Percentiles rank a stretch among this genome's conserved stretches.
phyloP scores from a whole-genome alignment of 30 jellyfish, hydroid and myxozoan genomes.

The Aurelia aurita complex sp. Pacific region DNA sequence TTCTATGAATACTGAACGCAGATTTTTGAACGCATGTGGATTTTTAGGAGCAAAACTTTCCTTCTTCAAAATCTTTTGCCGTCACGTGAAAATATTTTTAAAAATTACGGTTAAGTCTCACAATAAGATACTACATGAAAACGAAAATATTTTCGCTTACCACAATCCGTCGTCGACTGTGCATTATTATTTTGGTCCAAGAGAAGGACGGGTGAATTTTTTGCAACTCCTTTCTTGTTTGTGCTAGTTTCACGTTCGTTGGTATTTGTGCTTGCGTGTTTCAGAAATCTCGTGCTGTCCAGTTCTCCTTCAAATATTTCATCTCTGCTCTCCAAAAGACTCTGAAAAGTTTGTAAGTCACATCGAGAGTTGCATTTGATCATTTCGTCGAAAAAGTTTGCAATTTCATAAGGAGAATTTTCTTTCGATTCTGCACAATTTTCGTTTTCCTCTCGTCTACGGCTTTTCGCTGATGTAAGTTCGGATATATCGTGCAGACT shows the following conservation, averaged over 20 bases:
- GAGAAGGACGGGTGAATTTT: no score
- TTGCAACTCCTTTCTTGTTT: not conserved
- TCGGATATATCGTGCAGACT: not conserved
- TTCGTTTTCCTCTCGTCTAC: not conserved
- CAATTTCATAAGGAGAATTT: slow-evolving; percentile 7
- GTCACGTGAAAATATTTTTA: no score
- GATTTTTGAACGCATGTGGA: no score
- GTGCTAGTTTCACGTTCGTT: not conserved
- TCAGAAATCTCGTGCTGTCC: slow-evolving; percentile 6
- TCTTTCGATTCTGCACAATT: not conserved
- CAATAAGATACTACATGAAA: no score
- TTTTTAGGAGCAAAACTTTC: no score
- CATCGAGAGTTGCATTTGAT: slow-evolving; percentile 1
- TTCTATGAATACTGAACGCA: no score
- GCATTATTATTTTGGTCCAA: no score
- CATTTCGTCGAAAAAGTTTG: slow-evolving; percentile 25
- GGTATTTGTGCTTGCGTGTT: slow-evolving; percentile 32
- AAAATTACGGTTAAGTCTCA: no score
- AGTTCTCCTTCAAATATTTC: not conserved
- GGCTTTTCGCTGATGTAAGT: not conserved
- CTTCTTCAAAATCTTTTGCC: no score
- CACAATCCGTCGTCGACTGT: no score
- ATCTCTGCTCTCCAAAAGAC: slow-evolving; percentile 31
- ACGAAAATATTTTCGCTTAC: no score
- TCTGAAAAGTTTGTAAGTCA: slow-evolving; percentile 36